phyloP scores from a whole-genome alignment of 2,113 vertebrate genomes.

The Egretta garzetta region DNA sequence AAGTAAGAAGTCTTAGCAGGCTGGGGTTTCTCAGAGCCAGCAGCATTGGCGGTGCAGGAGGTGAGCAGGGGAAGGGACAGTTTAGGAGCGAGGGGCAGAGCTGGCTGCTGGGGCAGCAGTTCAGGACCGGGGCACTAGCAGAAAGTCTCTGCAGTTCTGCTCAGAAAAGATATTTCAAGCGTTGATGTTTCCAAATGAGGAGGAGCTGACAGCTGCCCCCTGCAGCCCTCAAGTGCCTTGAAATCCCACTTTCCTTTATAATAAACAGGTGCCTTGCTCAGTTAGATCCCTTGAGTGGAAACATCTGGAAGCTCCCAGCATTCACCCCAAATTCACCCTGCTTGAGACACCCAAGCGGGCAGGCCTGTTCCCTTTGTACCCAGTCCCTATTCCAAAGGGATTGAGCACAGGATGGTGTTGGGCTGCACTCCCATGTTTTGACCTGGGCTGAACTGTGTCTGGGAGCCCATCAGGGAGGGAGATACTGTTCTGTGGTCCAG shows the following conservation, averaged over 20 bases:
- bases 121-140: not conserved
- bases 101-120: not conserved
- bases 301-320: not conserved
- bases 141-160: not conserved
- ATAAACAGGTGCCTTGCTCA: not conserved
- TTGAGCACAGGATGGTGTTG: accelerated
- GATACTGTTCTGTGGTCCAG: accelerated
- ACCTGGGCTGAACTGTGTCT: not conserved
- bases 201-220: not conserved
- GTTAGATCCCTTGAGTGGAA: not conserved
- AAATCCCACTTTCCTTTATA: not conserved
- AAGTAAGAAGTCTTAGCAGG: not conserved
- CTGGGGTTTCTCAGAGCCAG: not conserved
- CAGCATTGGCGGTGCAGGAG: not conserved
- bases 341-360: not conserved
- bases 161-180: not conserved
- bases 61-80: not conserved
- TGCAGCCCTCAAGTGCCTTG: not conserved
- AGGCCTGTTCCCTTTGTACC: not conserved
- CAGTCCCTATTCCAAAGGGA: not conserved
- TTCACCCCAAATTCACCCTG: not conserved
- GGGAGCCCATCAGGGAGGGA: accelerated
- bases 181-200: not conserved
- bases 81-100: not conserved
- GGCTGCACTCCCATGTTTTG: not conserved